Conservation (phyloP, 2,113 vertebrate genomes). For the Pterocles burchelli region DNA sequence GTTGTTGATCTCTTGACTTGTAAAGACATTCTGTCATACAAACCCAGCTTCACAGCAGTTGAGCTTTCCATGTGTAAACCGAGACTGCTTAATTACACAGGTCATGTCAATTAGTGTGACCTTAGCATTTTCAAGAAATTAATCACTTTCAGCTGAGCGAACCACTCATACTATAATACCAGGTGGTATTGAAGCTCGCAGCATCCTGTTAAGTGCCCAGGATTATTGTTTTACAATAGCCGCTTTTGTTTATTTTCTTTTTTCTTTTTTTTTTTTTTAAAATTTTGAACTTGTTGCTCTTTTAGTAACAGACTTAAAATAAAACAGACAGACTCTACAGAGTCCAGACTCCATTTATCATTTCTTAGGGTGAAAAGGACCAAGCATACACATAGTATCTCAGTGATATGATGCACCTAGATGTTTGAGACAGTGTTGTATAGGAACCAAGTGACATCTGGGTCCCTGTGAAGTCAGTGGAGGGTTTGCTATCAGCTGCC, state of each 20-base stretch:
- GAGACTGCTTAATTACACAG: conserved; percentile 85
- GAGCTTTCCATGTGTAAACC: conserved; percentile 80
- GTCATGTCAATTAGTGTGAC: conserved; percentile 85
- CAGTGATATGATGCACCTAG: background rate
- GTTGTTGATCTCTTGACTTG: conserved; percentile 82
- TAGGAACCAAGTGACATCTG: background rate
- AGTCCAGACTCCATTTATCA: conserved; percentile 20
- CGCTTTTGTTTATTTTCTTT: conserved; percentile 17
- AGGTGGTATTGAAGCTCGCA: conserved; percentile 58
- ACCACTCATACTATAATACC: conserved; percentile 61
- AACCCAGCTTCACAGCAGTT: conserved; percentile 72
- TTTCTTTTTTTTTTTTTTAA: background rate
- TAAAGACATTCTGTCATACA: conserved; percentile 83
- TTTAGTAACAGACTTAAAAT: conserved; percentile 42
- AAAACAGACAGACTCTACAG: background rate
- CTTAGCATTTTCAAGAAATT: conserved; percentile 83
- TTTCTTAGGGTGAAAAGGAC: background rate
- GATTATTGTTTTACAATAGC: conserved; percentile 53
- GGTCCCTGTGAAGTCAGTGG: background rate
- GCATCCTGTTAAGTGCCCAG: conserved; percentile 31
- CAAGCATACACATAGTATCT: background rate
- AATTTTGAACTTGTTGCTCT: conserved; percentile 30
- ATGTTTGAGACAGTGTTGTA: background rate
- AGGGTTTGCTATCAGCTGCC: background rate
- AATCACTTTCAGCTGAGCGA: conserved; percentile 75